Evolutionary conservation across 2,113 vertebrate species (phyloP).

Genomic region (Smithornis capensis): DNA sequence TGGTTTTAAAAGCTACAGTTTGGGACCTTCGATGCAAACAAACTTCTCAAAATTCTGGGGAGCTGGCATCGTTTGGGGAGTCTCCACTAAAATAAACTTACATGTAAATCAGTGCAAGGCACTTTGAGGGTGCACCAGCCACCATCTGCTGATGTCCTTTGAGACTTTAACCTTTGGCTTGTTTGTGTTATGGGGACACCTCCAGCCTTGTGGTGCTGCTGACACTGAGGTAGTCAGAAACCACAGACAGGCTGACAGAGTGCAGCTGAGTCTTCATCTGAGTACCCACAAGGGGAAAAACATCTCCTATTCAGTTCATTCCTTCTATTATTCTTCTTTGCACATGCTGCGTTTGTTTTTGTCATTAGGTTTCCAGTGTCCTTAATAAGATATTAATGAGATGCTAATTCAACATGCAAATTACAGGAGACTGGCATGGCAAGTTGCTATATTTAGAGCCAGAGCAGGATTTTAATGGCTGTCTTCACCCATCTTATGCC

Average conservation of each 20-base stretch:
- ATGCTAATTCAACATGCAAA: slow-evolving; percentile 70
- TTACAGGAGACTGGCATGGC: slow-evolving; percentile 60
- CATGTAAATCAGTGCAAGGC: neutral
- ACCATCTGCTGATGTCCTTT: neutral
- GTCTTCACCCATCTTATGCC: slow-evolving; percentile 47
- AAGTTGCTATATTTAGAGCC: slow-evolving; percentile 62
- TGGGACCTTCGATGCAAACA: neutral
- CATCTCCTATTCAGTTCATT: slow-evolving; percentile 18
- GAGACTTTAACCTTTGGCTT: neutral
- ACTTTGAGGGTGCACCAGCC: neutral
- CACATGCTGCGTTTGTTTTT: slow-evolving; percentile 62
- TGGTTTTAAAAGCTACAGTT: neutral
- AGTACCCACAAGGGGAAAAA: neutral
- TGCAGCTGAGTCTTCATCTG: slow-evolving; percentile 6
- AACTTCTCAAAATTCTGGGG: neutral
- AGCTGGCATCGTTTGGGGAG: neutral
- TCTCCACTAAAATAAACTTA: neutral
- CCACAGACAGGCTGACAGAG: neutral
- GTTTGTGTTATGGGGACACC: neutral
- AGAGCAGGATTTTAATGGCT: slow-evolving; percentile 54
- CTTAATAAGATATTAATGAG: slow-evolving; percentile 69
- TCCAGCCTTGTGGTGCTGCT: neutral
- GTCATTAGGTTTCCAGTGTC: slow-evolving; percentile 56
- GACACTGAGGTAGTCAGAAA: neutral
- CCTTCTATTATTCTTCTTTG: slow-evolving; percentile 21